These are phyloP conservation scores for Calephelis virginiensis DNA, from an alignment of 1,140 invertebrate species.

Conservation along the genomic window DNA sequence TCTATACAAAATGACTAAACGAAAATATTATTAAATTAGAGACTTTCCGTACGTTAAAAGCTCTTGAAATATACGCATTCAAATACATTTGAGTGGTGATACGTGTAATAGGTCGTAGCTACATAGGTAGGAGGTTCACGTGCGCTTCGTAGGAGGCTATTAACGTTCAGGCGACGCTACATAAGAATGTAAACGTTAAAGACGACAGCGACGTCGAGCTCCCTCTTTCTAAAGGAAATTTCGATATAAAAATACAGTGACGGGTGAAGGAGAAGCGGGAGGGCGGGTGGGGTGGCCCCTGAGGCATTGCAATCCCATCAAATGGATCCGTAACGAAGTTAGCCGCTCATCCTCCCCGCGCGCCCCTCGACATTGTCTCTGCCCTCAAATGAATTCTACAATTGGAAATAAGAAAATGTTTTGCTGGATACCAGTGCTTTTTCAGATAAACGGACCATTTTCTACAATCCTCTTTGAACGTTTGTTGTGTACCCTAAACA, in stretches of 20 bases:
- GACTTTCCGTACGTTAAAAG: slow-evolving; percentile 66
- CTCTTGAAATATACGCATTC: slow-evolving; percentile 46
- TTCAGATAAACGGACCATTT: slow-evolving; percentile 64
- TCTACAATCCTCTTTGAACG: slow-evolving; percentile 21
- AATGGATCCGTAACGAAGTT: slow-evolving; percentile 66
- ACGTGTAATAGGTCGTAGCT: slow-evolving; percentile 28
- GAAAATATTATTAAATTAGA: slow-evolving; percentile 57
- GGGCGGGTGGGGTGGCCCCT: slow-evolving; percentile 77
- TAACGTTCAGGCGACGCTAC: slow-evolving; percentile 69
- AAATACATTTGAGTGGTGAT: slow-evolving; percentile 29
- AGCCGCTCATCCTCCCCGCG: slow-evolving; percentile 45
- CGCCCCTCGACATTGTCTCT: slow-evolving; percentile 67
- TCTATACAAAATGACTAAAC: neutral
- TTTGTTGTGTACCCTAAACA: neutral
- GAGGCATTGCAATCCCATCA: slow-evolving; percentile 78
- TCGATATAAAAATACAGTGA: slow-evolving; percentile 71
- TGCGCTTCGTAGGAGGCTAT: slow-evolving; percentile 61
- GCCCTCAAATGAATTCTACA: slow-evolving; percentile 77
- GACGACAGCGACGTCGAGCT: slow-evolving; percentile 60
- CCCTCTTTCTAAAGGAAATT: slow-evolving; percentile 65
- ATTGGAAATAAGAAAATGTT: slow-evolving; percentile 78
- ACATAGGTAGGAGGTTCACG: slow-evolving; percentile 34
- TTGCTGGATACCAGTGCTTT: slow-evolving; percentile 60
- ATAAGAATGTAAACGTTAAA: slow-evolving; percentile 58
- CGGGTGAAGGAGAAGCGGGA: slow-evolving; percentile 52